Base-by-base conservation (phyloP, 2,888 invertebrate genomes). In the Geotrupes spiniger region DNA sequence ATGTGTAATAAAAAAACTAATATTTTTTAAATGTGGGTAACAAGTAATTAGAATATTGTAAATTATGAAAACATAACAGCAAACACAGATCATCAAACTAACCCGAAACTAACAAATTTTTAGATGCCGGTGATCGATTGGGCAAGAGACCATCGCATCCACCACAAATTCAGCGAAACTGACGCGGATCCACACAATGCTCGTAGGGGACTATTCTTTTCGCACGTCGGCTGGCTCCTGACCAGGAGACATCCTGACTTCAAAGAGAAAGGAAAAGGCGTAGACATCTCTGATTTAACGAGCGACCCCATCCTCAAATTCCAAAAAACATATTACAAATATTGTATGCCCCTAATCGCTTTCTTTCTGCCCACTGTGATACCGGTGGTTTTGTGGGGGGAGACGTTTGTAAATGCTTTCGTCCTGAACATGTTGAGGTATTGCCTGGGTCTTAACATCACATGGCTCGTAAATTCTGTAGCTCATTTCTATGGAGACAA, bases 161-260 rank as follows among this genome's bases (percentile, higher is more conserved):
- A 95, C 70, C 94, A 95, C 77, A 95, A 94, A 71, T 94, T 85
- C 75, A 89, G 89, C 12, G 94, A 95, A 70, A 95, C 94, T 0
- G 86, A 94, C 70, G 94, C 93, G 1, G 94, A 95, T 74, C 94
- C 94, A 0, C 93, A 95, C 71, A 93, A 94, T 68, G 91, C 93
- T 1, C 89, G 76, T 42, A 79, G 94, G 16, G 97, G 97, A 6
- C 94, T 97, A 77, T 96, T 96, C 81, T 97, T 96, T 76, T 84
- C 95, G 0, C 97, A 97, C 72, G 81, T 96, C 61, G 97, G 97
- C 49, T 97, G 97, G 97, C 78, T 97, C 52, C 74, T 96, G 46
- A 87, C 87, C 63, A 82, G 85, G 61, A 96, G 97, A 71, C 96
- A 96, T 69, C 92, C 92, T 0, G 89, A 92, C 55, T 89, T 97